Conservation (phyloP, 2,797 vertebrate genomes). For the Erpetoichthys calabaricus region DNA sequence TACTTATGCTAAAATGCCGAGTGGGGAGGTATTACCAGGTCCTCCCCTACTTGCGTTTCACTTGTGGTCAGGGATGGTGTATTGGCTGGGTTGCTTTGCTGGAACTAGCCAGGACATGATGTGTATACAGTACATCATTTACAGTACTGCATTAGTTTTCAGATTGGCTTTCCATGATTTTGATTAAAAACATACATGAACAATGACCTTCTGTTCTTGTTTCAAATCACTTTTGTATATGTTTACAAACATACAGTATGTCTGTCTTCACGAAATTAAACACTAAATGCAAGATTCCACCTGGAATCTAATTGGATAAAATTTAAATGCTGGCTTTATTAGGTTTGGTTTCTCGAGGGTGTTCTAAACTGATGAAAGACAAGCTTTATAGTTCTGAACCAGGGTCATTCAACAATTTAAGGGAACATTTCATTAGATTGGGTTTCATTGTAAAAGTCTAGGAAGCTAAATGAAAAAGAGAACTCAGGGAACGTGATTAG, state of each 20-base stretch:
- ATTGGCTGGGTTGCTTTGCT: too few species aligned
- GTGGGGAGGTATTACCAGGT: too few species aligned
- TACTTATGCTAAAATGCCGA: too few species aligned
- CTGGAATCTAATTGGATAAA: slow-evolving; percentile 35
- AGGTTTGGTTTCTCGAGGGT: slow-evolving; percentile 39
- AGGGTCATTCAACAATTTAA: slow-evolving; percentile 45
- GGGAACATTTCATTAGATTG: slow-evolving; percentile 59
- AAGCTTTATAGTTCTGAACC: slow-evolving; percentile 44
- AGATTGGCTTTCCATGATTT: too few species aligned
- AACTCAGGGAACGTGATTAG: slow-evolving; percentile 52
- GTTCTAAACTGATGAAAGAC: slow-evolving; percentile 31
- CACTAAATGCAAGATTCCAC: slow-evolving; percentile 41
- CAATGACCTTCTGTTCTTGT: too few species aligned
- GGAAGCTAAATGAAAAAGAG: slow-evolving; percentile 46
- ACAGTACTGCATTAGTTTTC: too few species aligned
- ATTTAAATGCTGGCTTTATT: slow-evolving; percentile 43
- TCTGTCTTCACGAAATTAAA: slow-evolving; percentile 29
- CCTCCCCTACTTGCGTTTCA: too few species aligned
- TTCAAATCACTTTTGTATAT: slow-evolving; percentile 8
- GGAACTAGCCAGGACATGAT: too few species aligned
- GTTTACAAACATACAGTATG: slow-evolving; percentile 10
- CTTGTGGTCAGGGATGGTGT: too few species aligned
- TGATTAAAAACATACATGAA: too few species aligned
- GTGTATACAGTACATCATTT: too few species aligned
- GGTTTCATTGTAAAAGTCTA: slow-evolving; percentile 43